A percentile compares a stretch with the other conserved stretches of the same genome.
These are phyloP conservation scores for Eulithis testata DNA, from an alignment of 2,888 invertebrate genomes.

Conservation along the genomic window DNA sequence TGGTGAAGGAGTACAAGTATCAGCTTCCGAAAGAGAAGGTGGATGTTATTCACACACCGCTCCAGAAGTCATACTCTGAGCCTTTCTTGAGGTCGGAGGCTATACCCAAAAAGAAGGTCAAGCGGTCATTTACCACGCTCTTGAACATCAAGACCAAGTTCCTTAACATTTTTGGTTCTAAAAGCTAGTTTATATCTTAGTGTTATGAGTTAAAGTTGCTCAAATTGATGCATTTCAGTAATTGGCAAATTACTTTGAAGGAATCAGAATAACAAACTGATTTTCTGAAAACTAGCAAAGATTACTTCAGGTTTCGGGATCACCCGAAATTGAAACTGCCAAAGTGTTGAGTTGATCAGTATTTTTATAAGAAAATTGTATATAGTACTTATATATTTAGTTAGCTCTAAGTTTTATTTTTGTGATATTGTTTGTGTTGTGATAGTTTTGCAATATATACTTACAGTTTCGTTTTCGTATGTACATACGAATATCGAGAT, in stretches of 20 bases:
- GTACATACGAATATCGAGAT: conserved; percentile 20
- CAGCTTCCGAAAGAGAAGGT: conserved; percentile 64
- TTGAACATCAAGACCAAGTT: conserved; percentile 78
- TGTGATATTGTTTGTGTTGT: conserved; percentile 76
- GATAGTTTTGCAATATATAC: conserved; percentile 49
- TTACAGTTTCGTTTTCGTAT: conserved; percentile 28
- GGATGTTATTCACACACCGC: conserved; percentile 44
- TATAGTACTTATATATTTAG: conserved; percentile 33
- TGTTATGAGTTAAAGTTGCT: conserved; percentile 66
- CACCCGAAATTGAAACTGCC: conserved; percentile 14
- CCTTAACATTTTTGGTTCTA: conserved; percentile 75
- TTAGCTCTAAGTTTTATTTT: conserved; percentile 39
- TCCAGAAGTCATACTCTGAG: conserved; percentile 73
- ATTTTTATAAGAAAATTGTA: conserved; percentile 41
- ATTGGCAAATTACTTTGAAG: conserved; percentile 50
- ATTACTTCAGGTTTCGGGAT: conserved; percentile 10
- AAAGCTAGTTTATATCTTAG: conserved; percentile 60
- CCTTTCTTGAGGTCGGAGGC: conserved; percentile 71
- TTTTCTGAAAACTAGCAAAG: conserved; percentile 51
- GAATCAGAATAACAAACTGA: conserved; percentile 40
- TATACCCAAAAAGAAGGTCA: conserved; percentile 75
- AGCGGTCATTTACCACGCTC: conserved; percentile 77
- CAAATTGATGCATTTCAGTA: conserved; percentile 76
- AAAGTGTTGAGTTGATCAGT: conserved; percentile 28
- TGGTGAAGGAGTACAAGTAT: conserved; percentile 79